phyloP scores from a whole-genome alignment of 2,797 vertebrate genomes.

The Otolemur crassicaudatus region DNA sequence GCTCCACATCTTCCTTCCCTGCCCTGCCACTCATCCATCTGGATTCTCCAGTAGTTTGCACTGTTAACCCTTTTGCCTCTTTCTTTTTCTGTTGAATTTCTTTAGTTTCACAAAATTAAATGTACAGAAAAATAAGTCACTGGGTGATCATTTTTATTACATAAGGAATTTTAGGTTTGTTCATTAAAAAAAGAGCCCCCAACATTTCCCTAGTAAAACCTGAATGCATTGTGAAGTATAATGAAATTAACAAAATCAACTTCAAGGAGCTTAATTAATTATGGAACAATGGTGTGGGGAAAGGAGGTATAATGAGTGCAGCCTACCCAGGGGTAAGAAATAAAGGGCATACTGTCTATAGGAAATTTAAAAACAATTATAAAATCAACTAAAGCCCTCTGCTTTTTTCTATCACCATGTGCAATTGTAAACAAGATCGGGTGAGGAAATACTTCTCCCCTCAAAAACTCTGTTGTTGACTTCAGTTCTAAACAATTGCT shows the following conservation, averaged over 20 bases:
- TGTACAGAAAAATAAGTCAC: conserved; percentile 23
- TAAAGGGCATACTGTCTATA: neutral
- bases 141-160: neutral
- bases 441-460: neutral
- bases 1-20: neutral
- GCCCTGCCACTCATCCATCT: neutral
- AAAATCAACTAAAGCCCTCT: neutral
- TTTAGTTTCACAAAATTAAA: conserved; percentile 1
- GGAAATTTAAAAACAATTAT: conserved; percentile 35
- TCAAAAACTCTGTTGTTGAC: neutral
- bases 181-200: neutral
- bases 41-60: neutral
- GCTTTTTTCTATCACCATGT: neutral
- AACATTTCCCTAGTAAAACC: neutral
- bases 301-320: neutral
- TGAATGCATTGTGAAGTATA: neutral
- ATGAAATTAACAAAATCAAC: conserved; percentile 18
- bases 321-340: neutral
- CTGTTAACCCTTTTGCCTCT: neutral
- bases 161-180: conserved; percentile 9
- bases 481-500: conserved; percentile 41
- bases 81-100: conserved; percentile 46
- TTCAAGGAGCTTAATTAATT: neutral
- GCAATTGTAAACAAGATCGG: conserved; percentile 5
- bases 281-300: neutral